phyloP scores from a whole-genome alignment of 2,113 vertebrate genomes.

The Azemiops feae region DNA sequence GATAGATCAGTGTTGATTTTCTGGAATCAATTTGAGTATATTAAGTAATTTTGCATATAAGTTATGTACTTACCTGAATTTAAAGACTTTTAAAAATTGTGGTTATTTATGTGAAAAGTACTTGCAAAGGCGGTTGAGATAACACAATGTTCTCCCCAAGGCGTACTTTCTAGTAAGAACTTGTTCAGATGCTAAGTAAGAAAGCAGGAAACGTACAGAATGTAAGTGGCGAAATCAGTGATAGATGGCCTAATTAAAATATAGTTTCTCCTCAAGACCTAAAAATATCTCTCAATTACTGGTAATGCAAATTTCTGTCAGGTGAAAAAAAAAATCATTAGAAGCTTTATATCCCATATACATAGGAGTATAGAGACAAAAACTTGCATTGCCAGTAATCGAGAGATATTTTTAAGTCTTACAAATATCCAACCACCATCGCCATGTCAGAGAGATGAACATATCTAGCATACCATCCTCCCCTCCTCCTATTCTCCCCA shows the following conservation, averaged over 20 bases:
- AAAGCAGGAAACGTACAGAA: neutral
- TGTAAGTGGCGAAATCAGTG: neutral
- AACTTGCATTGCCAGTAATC: neutral
- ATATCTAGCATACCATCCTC: neutral
- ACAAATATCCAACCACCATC: neutral
- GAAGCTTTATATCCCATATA: neutral
- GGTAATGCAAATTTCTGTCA: neutral
- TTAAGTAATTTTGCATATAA: neutral
- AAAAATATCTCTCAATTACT: neutral
- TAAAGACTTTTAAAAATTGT: neutral
- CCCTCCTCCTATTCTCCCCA: neutral
- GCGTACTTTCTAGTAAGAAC: neutral
- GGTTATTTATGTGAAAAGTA: neutral
- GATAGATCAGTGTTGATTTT: neutral
- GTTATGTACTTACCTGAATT: neutral
- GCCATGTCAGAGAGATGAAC: neutral
- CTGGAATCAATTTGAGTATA: neutral
- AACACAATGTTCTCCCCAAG: neutral
- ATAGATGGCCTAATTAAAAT: neutral
- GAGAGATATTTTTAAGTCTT: neutral
- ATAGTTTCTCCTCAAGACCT: neutral
- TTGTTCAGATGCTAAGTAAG: neutral
- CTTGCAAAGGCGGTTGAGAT: neutral
- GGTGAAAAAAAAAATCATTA: neutral
- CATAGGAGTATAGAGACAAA: neutral